Conservation (phyloP, 2,113 vertebrate genomes). For the Edolisoma coerulescens region DNA sequence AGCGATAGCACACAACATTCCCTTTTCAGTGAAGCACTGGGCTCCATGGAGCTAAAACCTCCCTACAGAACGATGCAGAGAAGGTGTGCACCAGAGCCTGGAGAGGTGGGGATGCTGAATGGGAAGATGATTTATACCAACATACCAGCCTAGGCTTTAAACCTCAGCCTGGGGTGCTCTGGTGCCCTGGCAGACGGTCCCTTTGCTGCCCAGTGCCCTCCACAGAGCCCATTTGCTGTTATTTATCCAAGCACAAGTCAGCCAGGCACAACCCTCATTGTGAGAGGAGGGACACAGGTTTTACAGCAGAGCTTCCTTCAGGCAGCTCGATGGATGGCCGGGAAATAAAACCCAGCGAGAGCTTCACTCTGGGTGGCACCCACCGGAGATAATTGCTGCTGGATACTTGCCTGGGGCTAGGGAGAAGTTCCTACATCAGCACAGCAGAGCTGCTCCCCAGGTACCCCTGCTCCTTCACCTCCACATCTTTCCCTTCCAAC, state of each 20-base stretch:
- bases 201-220: neutral
- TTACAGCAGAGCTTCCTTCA: neutral
- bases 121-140: neutral
- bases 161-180: neutral
- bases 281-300: neutral
- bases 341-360: neutral
- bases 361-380: slow-evolving; percentile 20
- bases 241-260: fast-evolving
- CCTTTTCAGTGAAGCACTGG: neutral
- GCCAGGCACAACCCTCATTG: neutral
- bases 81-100: neutral
- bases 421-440: slow-evolving; percentile 19
- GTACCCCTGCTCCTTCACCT: neutral
- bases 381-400: slow-evolving; percentile 12
- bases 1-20: neutral
- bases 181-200: neutral
- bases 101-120: neutral
- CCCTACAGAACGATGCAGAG: neutral
- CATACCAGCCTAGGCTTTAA: neutral
- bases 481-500: neutral
- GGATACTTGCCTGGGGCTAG: neutral
- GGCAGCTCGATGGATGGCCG: neutral
- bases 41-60: neutral
- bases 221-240: neutral
- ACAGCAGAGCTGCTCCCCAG: neutral